Percentiles rank a stretch among this genome's conserved stretches.
Conservation (phyloP, 2,888 invertebrate genomes). For the Orthosia incerta region DNA sequence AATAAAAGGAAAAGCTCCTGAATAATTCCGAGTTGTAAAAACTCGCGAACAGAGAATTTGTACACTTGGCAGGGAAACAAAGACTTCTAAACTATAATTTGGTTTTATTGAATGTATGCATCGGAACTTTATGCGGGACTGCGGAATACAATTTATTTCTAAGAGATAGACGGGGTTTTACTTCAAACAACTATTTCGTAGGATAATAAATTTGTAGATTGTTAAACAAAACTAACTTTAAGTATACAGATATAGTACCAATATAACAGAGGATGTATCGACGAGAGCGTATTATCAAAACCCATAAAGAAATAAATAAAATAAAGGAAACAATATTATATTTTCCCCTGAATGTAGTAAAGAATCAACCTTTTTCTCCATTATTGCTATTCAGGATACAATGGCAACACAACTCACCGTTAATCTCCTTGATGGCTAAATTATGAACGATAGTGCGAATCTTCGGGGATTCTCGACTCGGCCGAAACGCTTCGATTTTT, state of each 20-base stretch:
- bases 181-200: neutral
- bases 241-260: neutral
- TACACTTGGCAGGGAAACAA: constrained; percentile 47
- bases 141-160: constrained; percentile 28
- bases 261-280: neutral
- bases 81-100: constrained; percentile 47
- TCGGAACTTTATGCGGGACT: constrained; percentile 26
- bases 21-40: constrained; percentile 52
- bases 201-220: neutral
- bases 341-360: neutral
- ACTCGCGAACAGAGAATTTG: constrained; percentile 32
- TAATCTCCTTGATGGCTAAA: constrained; percentile 61
- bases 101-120: constrained; percentile 43
- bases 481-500: constrained; percentile 68
- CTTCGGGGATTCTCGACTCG: constrained; percentile 49
- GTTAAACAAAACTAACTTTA: constrained; percentile 1
- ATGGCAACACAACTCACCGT: constrained; percentile 25
- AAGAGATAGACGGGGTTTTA: constrained; percentile 1
- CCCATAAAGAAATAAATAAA: too few relatives aligned
- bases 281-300: neutral
- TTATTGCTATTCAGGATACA: constrained; percentile 28
- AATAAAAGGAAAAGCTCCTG: constrained; percentile 32
- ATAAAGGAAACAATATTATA: neutral
- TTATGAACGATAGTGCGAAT: constrained; percentile 63
- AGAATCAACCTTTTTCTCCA: constrained; percentile 19